phyloP scores from a whole-genome alignment of 2,797 vertebrate species.

The Acanthurus tractus region DNA sequence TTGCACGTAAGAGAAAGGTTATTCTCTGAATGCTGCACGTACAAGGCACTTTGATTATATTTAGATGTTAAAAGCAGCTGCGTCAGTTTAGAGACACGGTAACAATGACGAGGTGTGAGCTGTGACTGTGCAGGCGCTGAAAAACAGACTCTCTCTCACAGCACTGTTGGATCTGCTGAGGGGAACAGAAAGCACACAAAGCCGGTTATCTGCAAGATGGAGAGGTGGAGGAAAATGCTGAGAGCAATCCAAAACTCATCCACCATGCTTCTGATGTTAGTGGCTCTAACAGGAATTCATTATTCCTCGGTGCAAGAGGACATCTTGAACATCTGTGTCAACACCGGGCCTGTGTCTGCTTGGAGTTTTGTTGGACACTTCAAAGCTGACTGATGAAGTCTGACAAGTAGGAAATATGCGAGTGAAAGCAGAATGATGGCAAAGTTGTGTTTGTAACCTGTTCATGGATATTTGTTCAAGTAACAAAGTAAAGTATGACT shows the following conservation, averaged over 20 bases:
- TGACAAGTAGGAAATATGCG: slow-evolving; percentile 59
- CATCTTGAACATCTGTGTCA: slow-evolving; percentile 77
- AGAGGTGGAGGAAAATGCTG: slow-evolving; percentile 63
- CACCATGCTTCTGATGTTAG: slow-evolving; percentile 76
- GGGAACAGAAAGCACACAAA: slow-evolving; percentile 64
- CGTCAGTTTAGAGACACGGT: slow-evolving; percentile 29
- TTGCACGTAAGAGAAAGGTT: neutral
- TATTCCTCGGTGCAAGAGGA: slow-evolving; percentile 66
- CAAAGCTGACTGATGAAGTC: slow-evolving; percentile 44
- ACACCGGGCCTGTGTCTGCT: slow-evolving; percentile 60
- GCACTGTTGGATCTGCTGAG: slow-evolving; percentile 54
- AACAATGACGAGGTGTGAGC: slow-evolving; percentile 23
- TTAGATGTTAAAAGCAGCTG: slow-evolving; percentile 23
- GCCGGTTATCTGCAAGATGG: slow-evolving; percentile 66
- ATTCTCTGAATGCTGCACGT: slow-evolving; percentile 25
- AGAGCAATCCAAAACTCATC: slow-evolving; percentile 71
- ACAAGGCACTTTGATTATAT: slow-evolving; percentile 41
- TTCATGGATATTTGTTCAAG: slow-evolving; percentile 17
- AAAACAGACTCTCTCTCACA: slow-evolving; percentile 33
- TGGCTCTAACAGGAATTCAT: slow-evolving; percentile 66
- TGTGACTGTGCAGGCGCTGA: slow-evolving; percentile 38
- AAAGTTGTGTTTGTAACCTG: slow-evolving; percentile 25
- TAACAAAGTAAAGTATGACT: slow-evolving; percentile 5
- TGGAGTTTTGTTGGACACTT: slow-evolving; percentile 46
- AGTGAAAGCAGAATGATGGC: slow-evolving; percentile 30